Percentiles rank a stretch among this genome's conserved stretches.
Evolutionary conservation across 2,113 vertebrate species (phyloP).

Genomic region (Emydura subglobosa): DNA sequence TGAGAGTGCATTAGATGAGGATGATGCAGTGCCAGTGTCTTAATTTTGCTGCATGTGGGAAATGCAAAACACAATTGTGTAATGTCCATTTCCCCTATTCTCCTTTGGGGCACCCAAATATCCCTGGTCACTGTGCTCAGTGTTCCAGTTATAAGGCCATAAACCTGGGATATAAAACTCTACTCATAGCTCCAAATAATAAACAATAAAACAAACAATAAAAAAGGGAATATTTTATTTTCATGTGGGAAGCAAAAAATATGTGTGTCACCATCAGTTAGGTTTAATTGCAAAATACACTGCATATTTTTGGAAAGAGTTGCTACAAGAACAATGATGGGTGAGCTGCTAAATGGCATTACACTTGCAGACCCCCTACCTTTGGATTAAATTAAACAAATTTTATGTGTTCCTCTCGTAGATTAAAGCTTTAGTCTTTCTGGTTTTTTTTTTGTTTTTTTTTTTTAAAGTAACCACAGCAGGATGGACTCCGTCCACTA

Average conservation of each 20-base stretch:
- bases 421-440: neutral
- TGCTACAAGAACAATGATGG: neutral
- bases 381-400: neutral
- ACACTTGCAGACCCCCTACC: neutral
- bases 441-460: neutral
- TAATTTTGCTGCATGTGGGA: neutral
- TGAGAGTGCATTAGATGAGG: neutral
- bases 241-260: neutral
- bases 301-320: slow-evolving; percentile 37
- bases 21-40: accelerated
- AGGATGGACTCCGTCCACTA: neutral
- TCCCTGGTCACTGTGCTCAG: neutral
- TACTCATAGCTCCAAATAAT: neutral
- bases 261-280: neutral
- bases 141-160: neutral
- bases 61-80: neutral
- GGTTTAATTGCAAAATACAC: slow-evolving; percentile 25
- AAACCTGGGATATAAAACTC: neutral
- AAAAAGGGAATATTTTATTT: neutral
- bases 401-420: neutral
- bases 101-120: neutral
- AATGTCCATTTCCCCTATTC: neutral
- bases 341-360: slow-evolving; percentile 3
- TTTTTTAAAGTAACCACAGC: neutral
- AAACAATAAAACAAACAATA: no score